phyloP scores from a whole-genome alignment of 2,888 invertebrate genomes.

The Acronicta aceris region DNA sequence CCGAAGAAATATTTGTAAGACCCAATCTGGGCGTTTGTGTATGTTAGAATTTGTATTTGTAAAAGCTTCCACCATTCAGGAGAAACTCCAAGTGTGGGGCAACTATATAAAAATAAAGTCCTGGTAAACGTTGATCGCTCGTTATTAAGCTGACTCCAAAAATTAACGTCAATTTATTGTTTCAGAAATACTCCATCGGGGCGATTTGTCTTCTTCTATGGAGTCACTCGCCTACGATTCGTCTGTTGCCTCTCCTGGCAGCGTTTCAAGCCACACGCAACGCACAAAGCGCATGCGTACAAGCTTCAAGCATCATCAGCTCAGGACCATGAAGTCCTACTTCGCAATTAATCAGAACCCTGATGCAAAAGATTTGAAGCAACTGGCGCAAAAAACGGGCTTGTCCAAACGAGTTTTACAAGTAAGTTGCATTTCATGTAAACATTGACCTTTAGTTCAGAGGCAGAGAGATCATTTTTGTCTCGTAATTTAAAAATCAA shows the following conservation, averaged over 20 bases:
- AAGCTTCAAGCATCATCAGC: constrained; percentile 99
- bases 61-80: too few species aligned
- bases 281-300: constrained; percentile 99
- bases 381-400: constrained; percentile 99
- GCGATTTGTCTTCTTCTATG: constrained; percentile 93
- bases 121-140: too few species aligned
- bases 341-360: constrained; percentile 99
- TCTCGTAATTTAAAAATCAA: too few species aligned
- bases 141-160: too few species aligned
- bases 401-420: constrained; percentile 99
- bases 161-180: constrained; percentile 56
- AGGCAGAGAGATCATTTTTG: too few species aligned
- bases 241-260: constrained; percentile 92
- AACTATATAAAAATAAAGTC: too few species aligned
- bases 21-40: too few species aligned
- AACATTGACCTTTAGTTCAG: too few species aligned
- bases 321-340: constrained; percentile 99
- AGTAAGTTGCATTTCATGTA: constrained; percentile 89
- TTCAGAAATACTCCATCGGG: constrained; percentile 93
- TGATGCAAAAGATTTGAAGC: constrained; percentile 99
- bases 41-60: too few species aligned
- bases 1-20: too few species aligned
- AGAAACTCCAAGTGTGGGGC: too few species aligned
- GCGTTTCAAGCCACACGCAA: constrained; percentile 89
- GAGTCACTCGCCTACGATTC: constrained; percentile 93